Evolutionary conservation across 2,888 invertebrate genomes (phyloP).

Genomic region (Tipula vernalis): DNA sequence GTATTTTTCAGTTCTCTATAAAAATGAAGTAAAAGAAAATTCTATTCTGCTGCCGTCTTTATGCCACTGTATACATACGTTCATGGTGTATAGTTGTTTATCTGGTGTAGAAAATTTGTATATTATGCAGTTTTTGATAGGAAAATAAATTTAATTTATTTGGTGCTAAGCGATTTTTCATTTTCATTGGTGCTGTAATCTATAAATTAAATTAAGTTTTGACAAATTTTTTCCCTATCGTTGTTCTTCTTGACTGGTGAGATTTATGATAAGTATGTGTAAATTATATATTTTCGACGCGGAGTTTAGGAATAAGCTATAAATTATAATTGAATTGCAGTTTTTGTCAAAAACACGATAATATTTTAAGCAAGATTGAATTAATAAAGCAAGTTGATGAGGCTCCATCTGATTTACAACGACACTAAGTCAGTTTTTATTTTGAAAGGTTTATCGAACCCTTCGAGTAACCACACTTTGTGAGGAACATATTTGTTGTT

Average conservation of each 20-base stretch:
- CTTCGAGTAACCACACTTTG: too few relatives aligned
- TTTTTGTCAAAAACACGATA: too few relatives aligned
- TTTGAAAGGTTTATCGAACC: too few relatives aligned
- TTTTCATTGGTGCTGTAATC: neutral
- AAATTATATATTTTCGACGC: neutral
- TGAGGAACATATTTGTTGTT: too few relatives aligned
- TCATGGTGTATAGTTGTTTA: neutral
- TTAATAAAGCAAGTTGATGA: too few relatives aligned
- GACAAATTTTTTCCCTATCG: neutral
- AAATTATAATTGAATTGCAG: too few relatives aligned
- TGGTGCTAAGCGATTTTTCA: neutral
- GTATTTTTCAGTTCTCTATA: neutral
- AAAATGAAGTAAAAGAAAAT: neutral
- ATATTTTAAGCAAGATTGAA: too few relatives aligned
- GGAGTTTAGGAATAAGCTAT: too few relatives aligned
- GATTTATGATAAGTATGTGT: neutral
- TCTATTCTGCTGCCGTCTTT: neutral
- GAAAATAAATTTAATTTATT: neutral
- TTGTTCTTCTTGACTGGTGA: neutral
- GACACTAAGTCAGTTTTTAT: too few relatives aligned
- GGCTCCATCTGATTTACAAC: too few relatives aligned
- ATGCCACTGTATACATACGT: neutral
- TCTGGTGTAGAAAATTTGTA: neutral
- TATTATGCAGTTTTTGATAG: constrained; percentile 4
- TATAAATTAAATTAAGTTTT: neutral